A percentile compares a stretch with the other conserved stretches of the same genome.
Evolutionary conservation across 2,113 vertebrate species (phyloP).

Genomic region (Corythornis vintsioides): DNA sequence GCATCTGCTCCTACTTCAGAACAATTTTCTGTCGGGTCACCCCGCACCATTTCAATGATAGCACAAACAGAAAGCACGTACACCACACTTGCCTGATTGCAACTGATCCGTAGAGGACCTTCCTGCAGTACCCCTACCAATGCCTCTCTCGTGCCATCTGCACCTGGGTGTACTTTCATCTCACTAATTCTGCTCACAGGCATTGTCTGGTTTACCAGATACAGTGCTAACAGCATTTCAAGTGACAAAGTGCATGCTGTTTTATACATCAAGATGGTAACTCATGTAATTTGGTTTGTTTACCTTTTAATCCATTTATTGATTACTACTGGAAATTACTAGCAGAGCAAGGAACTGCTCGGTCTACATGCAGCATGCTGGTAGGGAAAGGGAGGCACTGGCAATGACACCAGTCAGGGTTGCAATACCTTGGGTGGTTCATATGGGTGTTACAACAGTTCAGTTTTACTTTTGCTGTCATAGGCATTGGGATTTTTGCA

Average conservation of each 20-base stretch:
- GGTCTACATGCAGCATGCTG: not conserved
- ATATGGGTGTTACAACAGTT: not conserved
- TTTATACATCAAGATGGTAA: not conserved
- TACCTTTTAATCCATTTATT: not conserved
- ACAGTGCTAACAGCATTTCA: not conserved
- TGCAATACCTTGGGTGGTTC: not conserved
- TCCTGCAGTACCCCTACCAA: not conserved
- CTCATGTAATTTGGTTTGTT: not conserved
- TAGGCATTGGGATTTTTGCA: not conserved
- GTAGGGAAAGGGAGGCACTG: not conserved
- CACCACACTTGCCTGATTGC: not conserved
- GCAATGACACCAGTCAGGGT: not conserved
- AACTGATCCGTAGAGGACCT: not conserved
- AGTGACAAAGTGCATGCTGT: not conserved
- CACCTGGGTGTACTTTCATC: not conserved
- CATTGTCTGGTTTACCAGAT: not conserved
- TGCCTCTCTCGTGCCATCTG: not conserved
- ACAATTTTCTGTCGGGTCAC: slow-evolving; percentile 33
- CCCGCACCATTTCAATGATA: slow-evolving; percentile 8
- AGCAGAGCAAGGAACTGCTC: not conserved
- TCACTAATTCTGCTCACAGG: not conserved
- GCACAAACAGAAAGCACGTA: slow-evolving; percentile 4
- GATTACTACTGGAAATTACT: slow-evolving; percentile 7
- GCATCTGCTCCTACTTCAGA: slow-evolving; percentile 47
- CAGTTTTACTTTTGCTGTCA: not conserved